Conservation (phyloP, 2,113 vertebrate species). For the Ramphastos sulfuratus region DNA sequence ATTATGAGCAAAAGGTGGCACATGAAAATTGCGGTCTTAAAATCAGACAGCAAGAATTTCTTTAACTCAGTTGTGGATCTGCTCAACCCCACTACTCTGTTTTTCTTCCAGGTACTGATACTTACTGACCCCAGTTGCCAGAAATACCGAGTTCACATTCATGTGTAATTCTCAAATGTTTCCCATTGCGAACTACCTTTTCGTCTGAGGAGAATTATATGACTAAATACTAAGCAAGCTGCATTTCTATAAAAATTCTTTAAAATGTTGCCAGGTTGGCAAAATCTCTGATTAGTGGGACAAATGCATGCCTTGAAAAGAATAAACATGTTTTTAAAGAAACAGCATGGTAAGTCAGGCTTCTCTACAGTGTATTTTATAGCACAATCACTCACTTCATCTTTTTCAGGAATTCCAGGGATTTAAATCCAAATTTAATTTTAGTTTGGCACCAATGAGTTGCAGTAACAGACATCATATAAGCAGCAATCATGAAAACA, state of each 20-base stretch:
- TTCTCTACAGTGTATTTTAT: neutral
- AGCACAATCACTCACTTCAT: conserved; percentile 23
- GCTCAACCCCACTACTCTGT: neutral
- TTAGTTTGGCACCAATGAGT: conserved; percentile 47
- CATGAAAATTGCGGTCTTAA: neutral
- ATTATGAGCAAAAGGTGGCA: neutral
- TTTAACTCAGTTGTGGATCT: neutral
- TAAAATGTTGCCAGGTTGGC: neutral
- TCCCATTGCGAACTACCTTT: neutral
- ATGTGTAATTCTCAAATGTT: neutral
- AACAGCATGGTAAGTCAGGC: neutral
- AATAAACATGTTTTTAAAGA: neutral
- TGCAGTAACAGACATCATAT: conserved; percentile 14
- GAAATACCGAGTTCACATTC: neutral
- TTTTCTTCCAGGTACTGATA: neutral
- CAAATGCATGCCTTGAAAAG: neutral
- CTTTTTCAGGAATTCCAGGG: conserved; percentile 37
- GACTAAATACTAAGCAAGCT: neutral
- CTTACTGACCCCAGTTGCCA: neutral
- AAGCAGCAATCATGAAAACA: conserved; percentile 51
- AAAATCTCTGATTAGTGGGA: neutral
- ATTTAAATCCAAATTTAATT: conserved; percentile 63
- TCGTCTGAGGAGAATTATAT: neutral
- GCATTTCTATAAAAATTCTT: neutral
- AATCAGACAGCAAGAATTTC: neutral